Evolutionary conservation across 2,888 invertebrate genomes (phyloP).

Genomic region (Belgica antarctica): DNA sequence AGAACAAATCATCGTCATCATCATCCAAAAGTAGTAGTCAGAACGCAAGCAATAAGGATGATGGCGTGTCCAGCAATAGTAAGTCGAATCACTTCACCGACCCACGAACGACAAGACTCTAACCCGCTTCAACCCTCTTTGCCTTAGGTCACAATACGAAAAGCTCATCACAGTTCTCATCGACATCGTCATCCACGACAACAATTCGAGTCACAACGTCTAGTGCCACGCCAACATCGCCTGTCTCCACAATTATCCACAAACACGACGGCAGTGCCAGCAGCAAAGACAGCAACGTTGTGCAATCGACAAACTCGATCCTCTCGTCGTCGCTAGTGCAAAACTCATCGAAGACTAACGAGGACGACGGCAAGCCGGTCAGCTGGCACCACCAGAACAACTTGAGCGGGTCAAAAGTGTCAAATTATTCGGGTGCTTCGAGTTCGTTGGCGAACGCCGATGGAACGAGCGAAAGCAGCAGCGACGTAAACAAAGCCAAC

Average conservation of each 20-base stretch:
- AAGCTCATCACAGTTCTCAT: constrained; percentile 36
- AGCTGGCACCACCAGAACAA: constrained; percentile 35
- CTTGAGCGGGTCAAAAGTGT: background rate
- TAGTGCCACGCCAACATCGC: constrained; percentile 41
- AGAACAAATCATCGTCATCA: constrained; percentile 50
- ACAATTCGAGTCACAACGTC: constrained; percentile 42
- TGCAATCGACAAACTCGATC: constrained; percentile 26
- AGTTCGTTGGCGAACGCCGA: background rate
- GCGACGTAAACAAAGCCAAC: constrained; percentile 34
- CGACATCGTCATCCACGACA: constrained; percentile 37
- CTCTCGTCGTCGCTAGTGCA: constrained; percentile 26
- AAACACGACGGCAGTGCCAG: constrained; percentile 18
- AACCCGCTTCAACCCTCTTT: no score
- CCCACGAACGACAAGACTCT: background rate
- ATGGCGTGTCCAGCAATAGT: constrained; percentile 37
- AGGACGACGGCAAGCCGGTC: background rate
- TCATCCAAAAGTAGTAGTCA: constrained; percentile 47
- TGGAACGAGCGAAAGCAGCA: constrained; percentile 27
- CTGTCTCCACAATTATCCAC: constrained; percentile 39
- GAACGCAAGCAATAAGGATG: constrained; percentile 43
- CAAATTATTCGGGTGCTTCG: constrained; percentile 16
- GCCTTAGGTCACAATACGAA: constrained; percentile 36
- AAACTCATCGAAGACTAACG: constrained; percentile 27
- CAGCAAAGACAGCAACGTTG: constrained; percentile 26
- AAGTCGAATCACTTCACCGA: constrained; percentile 1